Evolutionary conservation across 2,113 vertebrate genomes (phyloP).

Genomic region (Carassius auratus): DNA sequence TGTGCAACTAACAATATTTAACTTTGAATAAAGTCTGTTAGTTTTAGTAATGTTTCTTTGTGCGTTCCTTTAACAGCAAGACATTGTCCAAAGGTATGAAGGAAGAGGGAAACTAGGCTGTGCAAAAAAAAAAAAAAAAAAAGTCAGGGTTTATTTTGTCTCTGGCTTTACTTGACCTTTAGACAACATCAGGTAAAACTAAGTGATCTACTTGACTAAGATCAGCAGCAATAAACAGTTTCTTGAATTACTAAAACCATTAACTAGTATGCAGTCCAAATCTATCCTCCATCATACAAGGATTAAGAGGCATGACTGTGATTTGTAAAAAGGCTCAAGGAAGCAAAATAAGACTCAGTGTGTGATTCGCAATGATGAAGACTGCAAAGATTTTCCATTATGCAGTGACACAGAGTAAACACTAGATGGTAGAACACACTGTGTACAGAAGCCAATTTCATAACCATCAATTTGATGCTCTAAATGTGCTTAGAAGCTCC

Average conservation of each 20-base stretch:
- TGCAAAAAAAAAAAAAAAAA: neutral
- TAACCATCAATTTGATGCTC: neutral
- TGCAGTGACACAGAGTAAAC: constrained; percentile 38
- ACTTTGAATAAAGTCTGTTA: constrained; percentile 22
- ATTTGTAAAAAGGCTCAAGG: neutral
- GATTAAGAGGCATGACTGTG: neutral
- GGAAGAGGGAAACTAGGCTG: neutral
- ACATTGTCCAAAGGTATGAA: neutral
- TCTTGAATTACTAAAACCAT: neutral
- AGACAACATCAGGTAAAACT: neutral
- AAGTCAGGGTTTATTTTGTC: neutral
- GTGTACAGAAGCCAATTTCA: neutral
- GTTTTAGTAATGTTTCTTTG: neutral
- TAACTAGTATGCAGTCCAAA: neutral
- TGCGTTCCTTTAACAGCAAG: neutral
- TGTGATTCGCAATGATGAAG: neutral
- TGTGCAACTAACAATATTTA: neutral
- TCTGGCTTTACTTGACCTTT: neutral
- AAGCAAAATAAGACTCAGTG: neutral
- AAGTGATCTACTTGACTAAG: neutral
- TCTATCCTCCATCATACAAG: neutral
- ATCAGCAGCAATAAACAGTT: neutral
- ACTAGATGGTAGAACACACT: constrained; percentile 60
- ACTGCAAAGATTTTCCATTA: neutral
- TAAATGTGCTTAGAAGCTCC: neutral